Conservation (phyloP, 2,888 invertebrate genomes). For the Vandiemenella viatica region DNA sequence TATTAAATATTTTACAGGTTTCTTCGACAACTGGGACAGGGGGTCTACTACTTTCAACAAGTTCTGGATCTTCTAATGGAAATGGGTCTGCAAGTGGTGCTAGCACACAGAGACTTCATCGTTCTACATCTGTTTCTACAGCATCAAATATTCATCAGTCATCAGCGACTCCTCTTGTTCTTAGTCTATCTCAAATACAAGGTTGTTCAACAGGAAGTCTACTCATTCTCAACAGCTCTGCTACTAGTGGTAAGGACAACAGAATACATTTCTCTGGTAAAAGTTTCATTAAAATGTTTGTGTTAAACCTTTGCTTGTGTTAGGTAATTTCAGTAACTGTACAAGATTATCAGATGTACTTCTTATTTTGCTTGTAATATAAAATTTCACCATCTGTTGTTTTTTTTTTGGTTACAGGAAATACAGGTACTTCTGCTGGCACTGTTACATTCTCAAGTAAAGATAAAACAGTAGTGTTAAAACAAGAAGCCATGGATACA, state of each 20-base stretch:
- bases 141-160: background rate
- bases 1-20: constrained; percentile 40
- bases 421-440: too few relatives aligned
- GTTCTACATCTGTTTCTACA: too few relatives aligned
- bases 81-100: background rate
- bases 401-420: too few relatives aligned
- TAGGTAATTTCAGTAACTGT: too few relatives aligned
- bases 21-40: constrained; percentile 61
- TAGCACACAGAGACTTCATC: background rate
- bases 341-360: too few relatives aligned
- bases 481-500: constrained; percentile 49
- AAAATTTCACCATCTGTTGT: too few relatives aligned
- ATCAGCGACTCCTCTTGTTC: constrained; percentile 45
- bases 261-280: background rate
- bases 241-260: background rate
- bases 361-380: too few relatives aligned
- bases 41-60: constrained; percentile 38
- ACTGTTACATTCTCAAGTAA: constrained; percentile 20
- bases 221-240: constrained; percentile 55
- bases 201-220: constrained; percentile 68
- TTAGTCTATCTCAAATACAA: constrained; percentile 73
- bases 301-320: too few relatives aligned
- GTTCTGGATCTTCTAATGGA: too few relatives aligned
- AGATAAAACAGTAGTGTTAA: constrained; percentile 26
- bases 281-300: too few relatives aligned